Percentiles rank a stretch among this genome's conserved stretches.
Conservation (phyloP, 2,113 vertebrate species). For the Haliaeetus leucogaster region DNA sequence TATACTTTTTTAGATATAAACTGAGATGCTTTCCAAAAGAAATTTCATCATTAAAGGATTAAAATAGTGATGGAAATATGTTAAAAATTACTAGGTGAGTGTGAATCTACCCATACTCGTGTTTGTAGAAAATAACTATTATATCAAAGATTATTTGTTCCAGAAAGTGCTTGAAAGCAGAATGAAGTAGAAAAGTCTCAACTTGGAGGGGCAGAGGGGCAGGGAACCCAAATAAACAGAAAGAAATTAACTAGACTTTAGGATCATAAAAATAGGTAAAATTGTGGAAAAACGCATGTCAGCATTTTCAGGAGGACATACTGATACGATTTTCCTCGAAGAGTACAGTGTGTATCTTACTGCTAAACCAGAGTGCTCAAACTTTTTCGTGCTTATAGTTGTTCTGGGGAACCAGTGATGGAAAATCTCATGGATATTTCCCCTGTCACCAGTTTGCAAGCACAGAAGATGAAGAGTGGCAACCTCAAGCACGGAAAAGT, state of each 20-base stretch:
- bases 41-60: neutral
- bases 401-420: neutral
- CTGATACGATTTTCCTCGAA: neutral
- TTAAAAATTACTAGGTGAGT: neutral
- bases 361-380: neutral
- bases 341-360: fast-evolving
- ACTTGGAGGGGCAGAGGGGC: neutral
- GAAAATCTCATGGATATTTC: neutral
- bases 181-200: neutral
- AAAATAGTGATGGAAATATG: neutral
- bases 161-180: neutral
- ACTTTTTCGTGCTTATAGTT: neutral
- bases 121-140: neutral
- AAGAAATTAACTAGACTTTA: neutral
- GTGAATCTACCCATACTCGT: neutral
- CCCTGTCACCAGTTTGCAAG: neutral
- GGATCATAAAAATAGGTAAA: neutral
- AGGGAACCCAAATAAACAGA: neutral
- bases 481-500: neutral
- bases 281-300: neutral
- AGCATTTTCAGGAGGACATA: neutral
- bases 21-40: neutral
- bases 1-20: neutral
- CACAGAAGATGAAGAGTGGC: neutral
- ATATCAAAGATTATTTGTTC: neutral